Evolutionary conservation across 2,888 invertebrate species (phyloP), one percentile per base, ranked within the genome.

Genomic region (Cistogaster globosa): DNA sequence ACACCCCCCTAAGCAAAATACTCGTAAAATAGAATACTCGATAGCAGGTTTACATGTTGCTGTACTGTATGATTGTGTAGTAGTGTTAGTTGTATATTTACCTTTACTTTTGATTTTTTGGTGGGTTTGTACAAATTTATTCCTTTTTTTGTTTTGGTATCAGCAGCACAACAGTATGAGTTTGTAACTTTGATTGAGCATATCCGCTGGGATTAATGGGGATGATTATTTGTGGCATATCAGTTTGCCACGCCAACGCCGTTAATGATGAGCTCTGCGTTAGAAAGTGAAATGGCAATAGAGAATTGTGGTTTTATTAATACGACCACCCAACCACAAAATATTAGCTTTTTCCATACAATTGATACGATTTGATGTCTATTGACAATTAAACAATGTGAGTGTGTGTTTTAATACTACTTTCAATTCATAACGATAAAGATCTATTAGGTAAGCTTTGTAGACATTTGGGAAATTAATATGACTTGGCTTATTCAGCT

Each of bases 181-280:
- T 65, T 82, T 82, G 78, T 82, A 90, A 89, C 90, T 90, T 89
- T 91, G 91, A 92, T 91, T 91, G 91, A 92, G 89, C 89, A 90
- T 90, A 91, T 91, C 92, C 91, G 89, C 88, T 88, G 92, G 91
- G 90, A 91, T 91, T 90, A 91, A 88, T 89, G 87, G 84, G 84
- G 87, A 88, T 88, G 88, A 88, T 86, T 88, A n/a, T 87, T 87
- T 88, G 88, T 88, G 76, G 82, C 48, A 81, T 69, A 69, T 71
- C 62, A 63, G 57, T 71, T 78, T 79, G 84, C 79, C 69, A 48
- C 51, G 45, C 45, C 62, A 48, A 63, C 51, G 20, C 32, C 58
- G 71, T 53, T 71, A 78, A 75, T 82, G 85, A 85, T 82, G 85
- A 78, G 74, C 38, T 62, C 36, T 63, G 26, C 11, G 58, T 71